Base-by-base conservation (phyloP, 2,797 vertebrate genomes). In the Oreonectes daqikongensis region DNA sequence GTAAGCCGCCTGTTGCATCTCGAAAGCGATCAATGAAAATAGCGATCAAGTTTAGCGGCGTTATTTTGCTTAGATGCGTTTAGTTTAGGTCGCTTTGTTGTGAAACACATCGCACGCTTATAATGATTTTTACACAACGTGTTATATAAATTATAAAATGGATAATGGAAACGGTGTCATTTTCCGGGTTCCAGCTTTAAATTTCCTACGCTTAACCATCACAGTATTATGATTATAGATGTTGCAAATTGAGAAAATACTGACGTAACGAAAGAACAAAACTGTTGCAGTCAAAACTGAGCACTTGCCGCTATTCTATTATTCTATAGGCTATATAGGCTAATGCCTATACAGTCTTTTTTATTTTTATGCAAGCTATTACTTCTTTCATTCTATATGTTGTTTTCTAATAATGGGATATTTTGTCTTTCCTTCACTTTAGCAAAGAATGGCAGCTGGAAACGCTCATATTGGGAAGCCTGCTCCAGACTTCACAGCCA, bases 401-500 rank as follows among this genome's bases (percentile, higher is more conserved):
- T 38, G 17, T 65, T 67, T 52, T 57, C 42, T 32, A n/a, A 32
- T 11, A 30, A 35, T 35, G 2, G 30, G 30, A 35, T 15, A 1
- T 18, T 26, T 76, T 28, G 70, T 71, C 18, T 60, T 79, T 44
- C 77, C 53, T 81, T 35, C 71, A 28, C 26, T 24, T n/a, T 30
- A 76, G 30, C 22, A 90, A 76, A 95, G 91, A 82, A 99, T 99
- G 97, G 92, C 97, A 87, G 92, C 98, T 82, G 96, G 97, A 85
- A 97, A 95, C 2, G 97, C 98, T 71, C 93, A 90, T 75, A 99
- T 99, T 84, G 97, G 97, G 38, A 92, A 95, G 80, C 93, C 90
- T 85, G 97, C 97, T 69, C 98, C 98, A 59, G 93, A 96, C 83
- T 99, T 99, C 72, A 94, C 92, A 53, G 95, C 97, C 53, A 97